phyloP scores from a whole-genome alignment of 2,888 invertebrate genomes.

The Phytoseiulus persimilis region DNA sequence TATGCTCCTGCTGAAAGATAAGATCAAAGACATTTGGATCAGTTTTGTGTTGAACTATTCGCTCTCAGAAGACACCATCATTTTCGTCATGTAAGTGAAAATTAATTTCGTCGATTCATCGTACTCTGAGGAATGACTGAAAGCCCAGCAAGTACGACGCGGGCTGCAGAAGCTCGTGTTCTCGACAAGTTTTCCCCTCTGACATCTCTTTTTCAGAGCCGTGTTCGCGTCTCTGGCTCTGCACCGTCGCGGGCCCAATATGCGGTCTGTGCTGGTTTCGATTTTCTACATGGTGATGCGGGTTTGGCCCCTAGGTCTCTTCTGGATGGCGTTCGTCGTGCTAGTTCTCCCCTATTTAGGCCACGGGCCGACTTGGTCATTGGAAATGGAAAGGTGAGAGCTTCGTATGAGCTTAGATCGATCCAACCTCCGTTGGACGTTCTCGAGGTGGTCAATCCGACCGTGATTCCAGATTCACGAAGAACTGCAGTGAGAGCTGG shows the following conservation, averaged over 20 bases:
- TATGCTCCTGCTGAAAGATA: conserved; percentile 20
- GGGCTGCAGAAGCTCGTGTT: no score
- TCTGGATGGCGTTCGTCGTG: conserved; percentile 26
- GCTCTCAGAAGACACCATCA: conserved; percentile 18
- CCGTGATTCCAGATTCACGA: conserved; percentile 17
- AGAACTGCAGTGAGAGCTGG: neutral
- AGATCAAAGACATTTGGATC: conserved; percentile 16
- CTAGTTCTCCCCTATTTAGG: conserved; percentile 6
- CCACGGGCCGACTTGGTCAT: conserved; percentile 31
- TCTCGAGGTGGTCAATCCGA: neutral
- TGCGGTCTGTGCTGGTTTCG: neutral
- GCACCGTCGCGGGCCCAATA: neutral
- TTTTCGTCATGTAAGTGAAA: neutral
- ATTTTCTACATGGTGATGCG: conserved; percentile 20
- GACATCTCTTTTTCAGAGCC: neutral
- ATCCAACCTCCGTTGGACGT: no score
- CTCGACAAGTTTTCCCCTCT: no score
- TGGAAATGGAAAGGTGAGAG: conserved; percentile 12
- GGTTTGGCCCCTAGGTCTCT: neutral
- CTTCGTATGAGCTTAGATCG: neutral
- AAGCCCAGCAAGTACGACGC: no score
- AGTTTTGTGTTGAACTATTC: conserved; percentile 23
- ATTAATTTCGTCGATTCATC: neutral
- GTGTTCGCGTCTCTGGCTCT: neutral
- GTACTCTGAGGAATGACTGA: no score